Evolutionary conservation across 2,113 vertebrate species (phyloP), one percentile per base, ranked within the genome.

Genomic region (Falco punctatus): DNA sequence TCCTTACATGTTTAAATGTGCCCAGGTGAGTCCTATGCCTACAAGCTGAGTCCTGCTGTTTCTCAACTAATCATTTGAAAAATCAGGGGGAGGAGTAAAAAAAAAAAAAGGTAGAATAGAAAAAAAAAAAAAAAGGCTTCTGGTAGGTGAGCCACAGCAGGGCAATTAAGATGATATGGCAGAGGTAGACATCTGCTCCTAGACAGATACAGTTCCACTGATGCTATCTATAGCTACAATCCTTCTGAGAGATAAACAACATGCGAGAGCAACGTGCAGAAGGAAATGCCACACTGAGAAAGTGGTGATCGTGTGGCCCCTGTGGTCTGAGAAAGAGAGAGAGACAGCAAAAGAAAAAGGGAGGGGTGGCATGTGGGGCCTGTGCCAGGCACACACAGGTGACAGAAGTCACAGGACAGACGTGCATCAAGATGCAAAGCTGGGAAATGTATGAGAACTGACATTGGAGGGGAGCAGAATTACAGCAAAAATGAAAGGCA

Each of bases 161-260:
- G 97, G 97, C 97, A 96, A 97, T 97, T 98, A 97, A 97, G 96
- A 97, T 86, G 97, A 97, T 98, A 98, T 30, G 90, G 97, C 96
- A 92, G 96, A 98, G 97, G 96, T 97, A 98, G 98, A 98, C 98
- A 98, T 98, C 98, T 99, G 98, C 97, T 98, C 97, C 98, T 97
- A 98, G 98, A 97, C 97, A 98, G 98, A 98, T 98, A 98, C 96
- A 96, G 98, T 95, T 97, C 96, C 97, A 94, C 98, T 95, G 98
- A 98, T 99, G 97, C 87, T 97, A 99, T 99, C 98, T 98, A 88
- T 89, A 94, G 96, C 84, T 91, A 85, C 95, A 97, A 97, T 98
- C 98, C 98, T 97, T 97, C 96, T 0, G 94, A 98, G 98, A 98
- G 98, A 98, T 98, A 98, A 98, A 98, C 98, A 98, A 96, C 97